Percentiles rank a stretch among this genome's conserved stretches.
Conservation (phyloP, 2,113 vertebrate genomes). For the human region GRCh38 chr4:168432501-168433000, state of each 20-base stretch:
- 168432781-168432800: background rate
- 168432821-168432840: background rate
- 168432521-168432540: conserved; percentile 53
- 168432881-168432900: background rate
- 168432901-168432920: background rate
- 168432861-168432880: background rate
- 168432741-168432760: background rate
- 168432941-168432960: background rate
- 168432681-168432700: background rate
- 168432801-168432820: background rate
- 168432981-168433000: background rate
- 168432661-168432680: background rate
- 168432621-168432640: background rate
- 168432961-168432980: background rate
- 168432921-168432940: background rate
- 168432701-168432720: background rate
- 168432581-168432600: background rate
- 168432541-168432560: conserved; percentile 5
- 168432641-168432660: background rate
- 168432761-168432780: background rate
- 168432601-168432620: background rate
- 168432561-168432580: conserved; percentile 54
- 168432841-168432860: background rate
- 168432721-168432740: background rate
- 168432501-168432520: conserved; percentile 57